Evolutionary conservation across 2,888 invertebrate species (phyloP).

Genomic region (Dasypolia templi): DNA sequence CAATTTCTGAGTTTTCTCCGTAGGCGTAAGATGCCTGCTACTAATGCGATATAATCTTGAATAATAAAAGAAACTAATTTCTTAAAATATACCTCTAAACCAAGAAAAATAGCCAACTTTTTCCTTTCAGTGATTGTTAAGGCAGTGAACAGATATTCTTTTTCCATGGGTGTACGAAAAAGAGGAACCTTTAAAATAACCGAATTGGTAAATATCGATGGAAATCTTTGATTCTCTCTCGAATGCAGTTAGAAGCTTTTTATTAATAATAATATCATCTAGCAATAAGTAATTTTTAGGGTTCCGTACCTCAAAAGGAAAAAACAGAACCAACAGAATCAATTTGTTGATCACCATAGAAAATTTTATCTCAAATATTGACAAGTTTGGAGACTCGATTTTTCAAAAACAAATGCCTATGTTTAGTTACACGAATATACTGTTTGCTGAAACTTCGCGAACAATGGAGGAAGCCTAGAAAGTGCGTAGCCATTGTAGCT

Average conservation of each 20-base stretch:
- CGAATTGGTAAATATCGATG: neutral
- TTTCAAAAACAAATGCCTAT: neutral
- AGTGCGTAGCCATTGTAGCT: neutral
- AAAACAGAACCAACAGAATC: neutral
- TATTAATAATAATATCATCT: neutral
- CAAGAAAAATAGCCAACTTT: neutral
- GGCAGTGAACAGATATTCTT: neutral
- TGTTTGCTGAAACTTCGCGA: constrained; percentile 17
- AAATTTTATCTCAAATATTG: neutral
- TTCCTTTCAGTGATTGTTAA: neutral
- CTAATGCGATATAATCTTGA: neutral
- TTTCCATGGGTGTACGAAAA: neutral
- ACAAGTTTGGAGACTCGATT: neutral
- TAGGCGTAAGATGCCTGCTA: neutral
- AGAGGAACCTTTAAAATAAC: neutral
- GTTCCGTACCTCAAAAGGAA: neutral
- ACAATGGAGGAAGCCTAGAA: constrained; percentile 9
- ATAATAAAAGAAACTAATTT: neutral
- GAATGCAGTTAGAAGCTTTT: neutral
- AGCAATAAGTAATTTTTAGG: neutral
- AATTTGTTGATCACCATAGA: neutral
- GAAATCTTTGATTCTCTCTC: neutral
- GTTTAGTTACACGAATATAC: neutral
- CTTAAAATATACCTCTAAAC: constrained; percentile 4
- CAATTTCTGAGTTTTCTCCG: neutral